These are phyloP conservation scores for Neopelma chrysocephalum DNA, from an alignment of 2,797 vertebrate genomes.

Conservation along the genomic window DNA sequence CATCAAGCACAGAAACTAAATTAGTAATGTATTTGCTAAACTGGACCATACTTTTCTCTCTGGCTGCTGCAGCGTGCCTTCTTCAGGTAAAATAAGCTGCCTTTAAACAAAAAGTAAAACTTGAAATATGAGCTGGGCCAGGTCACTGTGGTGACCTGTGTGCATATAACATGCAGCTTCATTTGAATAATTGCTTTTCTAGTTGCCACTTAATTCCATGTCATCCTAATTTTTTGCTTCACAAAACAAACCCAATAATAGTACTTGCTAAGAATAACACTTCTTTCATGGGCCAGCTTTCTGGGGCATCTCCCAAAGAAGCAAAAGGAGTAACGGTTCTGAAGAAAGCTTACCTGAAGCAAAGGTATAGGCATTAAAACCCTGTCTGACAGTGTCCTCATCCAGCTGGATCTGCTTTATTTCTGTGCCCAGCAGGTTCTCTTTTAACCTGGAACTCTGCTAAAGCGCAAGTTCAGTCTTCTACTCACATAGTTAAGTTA, in stretches of 20 bases:
- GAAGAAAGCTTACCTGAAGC: background rate
- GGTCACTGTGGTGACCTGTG: background rate
- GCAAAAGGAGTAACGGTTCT: background rate
- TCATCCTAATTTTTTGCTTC: background rate
- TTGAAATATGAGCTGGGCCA: background rate
- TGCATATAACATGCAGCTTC: background rate
- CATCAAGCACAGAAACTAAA: background rate
- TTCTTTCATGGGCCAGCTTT: background rate
- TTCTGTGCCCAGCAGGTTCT: background rate
- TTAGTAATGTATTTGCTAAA: background rate
- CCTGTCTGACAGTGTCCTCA: background rate
- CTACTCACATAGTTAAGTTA: background rate
- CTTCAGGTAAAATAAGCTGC: background rate
- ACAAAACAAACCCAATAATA: background rate
- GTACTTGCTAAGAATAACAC: background rate
- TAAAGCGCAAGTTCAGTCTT: background rate
- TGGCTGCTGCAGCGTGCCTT: background rate
- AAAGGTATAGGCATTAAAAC: background rate
- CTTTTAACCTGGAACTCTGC: background rate
- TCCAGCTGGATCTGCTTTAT: background rate
- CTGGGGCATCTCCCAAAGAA: background rate
- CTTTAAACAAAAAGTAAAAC: background rate
- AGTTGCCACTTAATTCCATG: background rate
- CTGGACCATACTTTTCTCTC: background rate
- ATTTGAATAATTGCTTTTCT: background rate